These are phyloP conservation scores for Semnornis frantzii DNA, from an alignment of 2,113 vertebrate genomes.

Conservation along the genomic window DNA sequence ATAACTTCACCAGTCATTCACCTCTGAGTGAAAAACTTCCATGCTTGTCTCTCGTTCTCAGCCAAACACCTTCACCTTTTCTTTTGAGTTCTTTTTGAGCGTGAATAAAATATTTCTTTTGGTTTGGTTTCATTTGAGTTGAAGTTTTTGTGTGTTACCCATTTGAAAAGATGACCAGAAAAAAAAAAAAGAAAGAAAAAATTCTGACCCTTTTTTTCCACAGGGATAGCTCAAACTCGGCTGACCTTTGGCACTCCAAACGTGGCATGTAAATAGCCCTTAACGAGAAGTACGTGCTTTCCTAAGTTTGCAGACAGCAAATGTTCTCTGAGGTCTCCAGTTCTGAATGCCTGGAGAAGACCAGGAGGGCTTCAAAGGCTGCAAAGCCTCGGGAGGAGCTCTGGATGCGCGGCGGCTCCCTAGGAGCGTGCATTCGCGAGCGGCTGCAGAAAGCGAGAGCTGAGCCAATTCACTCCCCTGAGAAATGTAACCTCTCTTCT, in stretches of 20 bases:
- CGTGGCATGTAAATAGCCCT: slow-evolving; percentile 77
- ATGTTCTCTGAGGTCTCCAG: not conserved
- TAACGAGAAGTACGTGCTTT: slow-evolving; percentile 77
- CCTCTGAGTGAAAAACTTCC: not conserved
- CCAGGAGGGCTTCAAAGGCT: not conserved
- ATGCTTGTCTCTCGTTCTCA: not conserved
- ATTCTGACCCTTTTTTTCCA: slow-evolving; percentile 73
- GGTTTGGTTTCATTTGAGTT: not conserved
- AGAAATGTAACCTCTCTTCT: slow-evolving; percentile 27
- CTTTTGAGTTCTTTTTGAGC: slow-evolving; percentile 1
- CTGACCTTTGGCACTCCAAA: slow-evolving; percentile 74
- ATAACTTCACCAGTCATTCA: not conserved
- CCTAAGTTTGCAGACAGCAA: slow-evolving; percentile 56
- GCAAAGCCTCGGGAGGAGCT: not conserved
- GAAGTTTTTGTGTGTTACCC: not conserved
- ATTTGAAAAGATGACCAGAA: not conserved
- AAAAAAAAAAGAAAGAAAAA: slow-evolving; percentile 35
- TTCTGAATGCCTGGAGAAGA: slow-evolving; percentile 39
- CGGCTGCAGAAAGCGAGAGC: not conserved
- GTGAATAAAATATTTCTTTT: slow-evolving; percentile 8
- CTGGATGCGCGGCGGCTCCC: not conserved
- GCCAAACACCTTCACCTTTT: not conserved
- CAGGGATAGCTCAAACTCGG: slow-evolving; percentile 77
- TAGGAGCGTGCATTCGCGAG: not conserved
- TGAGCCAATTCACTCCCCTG: not conserved